These are phyloP conservation scores for Galbula dea DNA, from an alignment of 2,113 vertebrate species.

Conservation along the genomic window DNA sequence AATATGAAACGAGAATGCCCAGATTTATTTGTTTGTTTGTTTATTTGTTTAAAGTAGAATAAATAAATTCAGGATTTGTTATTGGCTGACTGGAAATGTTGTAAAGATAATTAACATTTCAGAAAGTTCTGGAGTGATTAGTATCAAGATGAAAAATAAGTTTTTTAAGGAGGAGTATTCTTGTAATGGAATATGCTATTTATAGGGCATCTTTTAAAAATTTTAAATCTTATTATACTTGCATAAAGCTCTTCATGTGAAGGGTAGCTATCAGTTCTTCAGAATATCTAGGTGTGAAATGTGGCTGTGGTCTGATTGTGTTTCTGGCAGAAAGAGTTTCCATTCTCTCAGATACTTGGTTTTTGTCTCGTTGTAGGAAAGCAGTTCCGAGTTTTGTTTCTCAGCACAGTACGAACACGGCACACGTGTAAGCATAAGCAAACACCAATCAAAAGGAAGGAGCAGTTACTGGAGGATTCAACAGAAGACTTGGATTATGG, in stretches of 20 bases:
- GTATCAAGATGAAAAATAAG: neutral
- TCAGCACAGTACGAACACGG: slow-evolving; percentile 96
- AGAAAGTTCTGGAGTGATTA: slow-evolving; percentile 1
- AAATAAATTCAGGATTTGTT: neutral
- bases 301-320: neutral
- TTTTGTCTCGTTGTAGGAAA: slow-evolving; percentile 81
- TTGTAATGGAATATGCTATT: slow-evolving; percentile 31
- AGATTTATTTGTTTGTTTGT: neutral
- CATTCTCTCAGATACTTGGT: neutral
- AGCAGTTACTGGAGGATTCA: slow-evolving; percentile 96
- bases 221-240: slow-evolving; percentile 49
- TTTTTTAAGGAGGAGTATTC: slow-evolving; percentile 23
- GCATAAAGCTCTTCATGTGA: slow-evolving; percentile 32
- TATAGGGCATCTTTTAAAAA: slow-evolving; percentile 44
- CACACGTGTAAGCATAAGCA: slow-evolving; percentile 99
- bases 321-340: slow-evolving; percentile 10
- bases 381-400: slow-evolving; percentile 95
- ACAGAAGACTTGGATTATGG: slow-evolving; percentile 98
- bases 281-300: neutral
- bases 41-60: neutral
- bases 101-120: neutral
- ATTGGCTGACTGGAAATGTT: neutral
- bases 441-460: slow-evolving; percentile 97
- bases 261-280: neutral
- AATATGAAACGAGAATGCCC: neutral